These are phyloP conservation scores for Acanthosepion pharaonis DNA, from an alignment of 2,888 invertebrate genomes.

Conservation along the genomic window DNA sequence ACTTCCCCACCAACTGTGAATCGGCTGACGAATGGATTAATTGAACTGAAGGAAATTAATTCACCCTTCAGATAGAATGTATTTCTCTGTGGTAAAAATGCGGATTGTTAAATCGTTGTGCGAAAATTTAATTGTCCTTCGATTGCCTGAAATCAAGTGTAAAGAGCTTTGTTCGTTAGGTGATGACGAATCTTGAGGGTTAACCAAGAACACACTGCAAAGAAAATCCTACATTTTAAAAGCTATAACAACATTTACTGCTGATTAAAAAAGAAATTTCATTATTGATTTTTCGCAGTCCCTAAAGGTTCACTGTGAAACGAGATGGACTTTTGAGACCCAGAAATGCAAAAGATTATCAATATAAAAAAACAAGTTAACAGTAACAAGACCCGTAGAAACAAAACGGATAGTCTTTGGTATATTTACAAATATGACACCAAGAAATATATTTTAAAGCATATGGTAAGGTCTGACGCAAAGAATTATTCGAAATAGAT, in stretches of 20 bases:
- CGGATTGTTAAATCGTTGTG: neutral
- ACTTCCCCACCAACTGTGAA: neutral
- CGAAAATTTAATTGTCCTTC: neutral
- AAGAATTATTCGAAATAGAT: too few species aligned
- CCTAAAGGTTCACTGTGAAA: neutral
- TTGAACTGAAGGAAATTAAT: neutral
- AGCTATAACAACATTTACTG: too few species aligned
- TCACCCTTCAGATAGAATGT: neutral
- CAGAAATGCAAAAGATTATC: neutral
- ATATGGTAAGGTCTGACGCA: too few species aligned
- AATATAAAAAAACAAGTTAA: too few species aligned
- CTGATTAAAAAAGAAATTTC: too few species aligned
- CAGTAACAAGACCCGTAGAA: too few species aligned
- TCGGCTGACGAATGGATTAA: neutral
- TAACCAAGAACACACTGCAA: neutral
- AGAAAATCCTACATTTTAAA: neutral
- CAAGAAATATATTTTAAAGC: too few species aligned
- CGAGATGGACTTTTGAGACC: neutral
- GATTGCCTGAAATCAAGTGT: neutral
- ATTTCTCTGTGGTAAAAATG: too few species aligned
- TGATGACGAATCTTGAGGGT: neutral
- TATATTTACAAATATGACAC: too few species aligned
- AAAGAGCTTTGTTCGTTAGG: neutral
- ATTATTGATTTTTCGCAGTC: too few species aligned
- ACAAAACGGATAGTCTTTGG: too few species aligned